phyloP scores from a whole-genome alignment of 1,140 invertebrate species.

The Brachionus rotundiformis region DNA sequence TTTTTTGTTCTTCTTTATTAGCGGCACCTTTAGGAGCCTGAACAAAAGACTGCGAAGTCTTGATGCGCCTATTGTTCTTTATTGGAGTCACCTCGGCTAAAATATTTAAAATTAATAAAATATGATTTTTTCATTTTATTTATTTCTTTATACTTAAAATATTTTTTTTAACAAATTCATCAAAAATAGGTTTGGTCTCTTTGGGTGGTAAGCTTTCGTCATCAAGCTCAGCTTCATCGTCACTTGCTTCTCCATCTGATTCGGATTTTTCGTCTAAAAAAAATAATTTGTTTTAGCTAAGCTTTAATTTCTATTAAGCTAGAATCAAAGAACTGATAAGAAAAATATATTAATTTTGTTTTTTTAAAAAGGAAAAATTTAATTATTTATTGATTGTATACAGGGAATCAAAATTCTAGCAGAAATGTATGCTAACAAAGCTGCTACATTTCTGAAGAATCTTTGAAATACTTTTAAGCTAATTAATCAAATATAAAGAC shows the following conservation, averaged over 20 bases:
- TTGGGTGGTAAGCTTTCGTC: neutral
- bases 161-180: conserved; percentile 26
- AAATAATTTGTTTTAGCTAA: neutral
- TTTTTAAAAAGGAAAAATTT: too few relatives aligned
- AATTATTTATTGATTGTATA: too few relatives aligned
- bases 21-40: neutral
- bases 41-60: neutral
- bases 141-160: neutral
- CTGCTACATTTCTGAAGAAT: neutral
- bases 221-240: conserved; percentile 22
- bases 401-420: neutral
- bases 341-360: too few relatives aligned
- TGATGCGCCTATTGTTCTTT: neutral
- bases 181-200: neutral
- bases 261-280: conserved; percentile 6
- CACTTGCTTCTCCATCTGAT: conserved; percentile 32
- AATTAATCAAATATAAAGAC: neutral
- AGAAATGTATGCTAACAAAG: neutral
- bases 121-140: neutral
- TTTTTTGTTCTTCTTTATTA: neutral
- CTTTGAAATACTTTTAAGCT: neutral
- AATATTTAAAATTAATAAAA: neutral
- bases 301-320: too few relatives aligned
- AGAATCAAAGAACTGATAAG: too few relatives aligned
- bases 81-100: conserved; percentile 16